Conservation (phyloP, 2,888 invertebrate species). For the Eristalinus aeneus region DNA sequence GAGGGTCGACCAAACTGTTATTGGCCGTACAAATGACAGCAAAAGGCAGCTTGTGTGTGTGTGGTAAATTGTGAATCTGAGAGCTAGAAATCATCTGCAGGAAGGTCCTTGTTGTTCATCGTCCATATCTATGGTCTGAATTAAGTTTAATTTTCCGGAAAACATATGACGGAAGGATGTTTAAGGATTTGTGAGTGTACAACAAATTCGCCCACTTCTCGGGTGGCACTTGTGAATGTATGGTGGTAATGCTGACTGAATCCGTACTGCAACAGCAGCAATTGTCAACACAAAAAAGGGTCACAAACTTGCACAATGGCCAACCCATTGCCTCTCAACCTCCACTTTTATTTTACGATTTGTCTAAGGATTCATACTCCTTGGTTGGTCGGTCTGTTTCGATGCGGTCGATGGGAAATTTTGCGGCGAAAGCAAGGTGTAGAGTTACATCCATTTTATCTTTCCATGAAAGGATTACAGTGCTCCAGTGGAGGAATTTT, state of each 20-base stretch:
- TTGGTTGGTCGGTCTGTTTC: slow-evolving; percentile 39
- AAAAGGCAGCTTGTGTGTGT: not conserved
- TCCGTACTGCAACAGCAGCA: slow-evolving; percentile 39
- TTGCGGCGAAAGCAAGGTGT: slow-evolving; percentile 35
- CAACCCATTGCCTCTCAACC: not conserved
- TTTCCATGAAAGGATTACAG: slow-evolving; percentile 57
- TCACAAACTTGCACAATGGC: slow-evolving; percentile 51
- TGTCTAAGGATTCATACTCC: slow-evolving; percentile 62
- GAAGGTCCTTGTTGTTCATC: slow-evolving; percentile 31
- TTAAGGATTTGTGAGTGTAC: slow-evolving; percentile 66
- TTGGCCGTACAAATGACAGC: slow-evolving; percentile 34
- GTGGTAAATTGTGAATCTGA: not conserved
- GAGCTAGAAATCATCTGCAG: slow-evolving; percentile 37
- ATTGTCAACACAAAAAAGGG: slow-evolving; percentile 40
- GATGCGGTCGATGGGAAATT: slow-evolving; percentile 62
- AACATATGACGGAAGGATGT: slow-evolving; percentile 72
- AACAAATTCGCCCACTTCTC: slow-evolving; percentile 51
- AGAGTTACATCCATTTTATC: slow-evolving; percentile 52
- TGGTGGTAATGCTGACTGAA: not conserved
- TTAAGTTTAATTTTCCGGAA: slow-evolving; percentile 79
- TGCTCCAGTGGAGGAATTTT: slow-evolving; percentile 50
- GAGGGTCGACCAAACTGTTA: slow-evolving; percentile 47
- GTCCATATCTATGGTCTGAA: slow-evolving; percentile 37
- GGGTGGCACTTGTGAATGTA: slow-evolving; percentile 18
- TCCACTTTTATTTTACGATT: slow-evolving; percentile 62